A percentile compares a stretch with the other conserved stretches of the same genome.
These are phyloP conservation scores for Zaprionus africanus DNA, from an alignment of 1,140 invertebrate genomes.

Conservation along the genomic window DNA sequence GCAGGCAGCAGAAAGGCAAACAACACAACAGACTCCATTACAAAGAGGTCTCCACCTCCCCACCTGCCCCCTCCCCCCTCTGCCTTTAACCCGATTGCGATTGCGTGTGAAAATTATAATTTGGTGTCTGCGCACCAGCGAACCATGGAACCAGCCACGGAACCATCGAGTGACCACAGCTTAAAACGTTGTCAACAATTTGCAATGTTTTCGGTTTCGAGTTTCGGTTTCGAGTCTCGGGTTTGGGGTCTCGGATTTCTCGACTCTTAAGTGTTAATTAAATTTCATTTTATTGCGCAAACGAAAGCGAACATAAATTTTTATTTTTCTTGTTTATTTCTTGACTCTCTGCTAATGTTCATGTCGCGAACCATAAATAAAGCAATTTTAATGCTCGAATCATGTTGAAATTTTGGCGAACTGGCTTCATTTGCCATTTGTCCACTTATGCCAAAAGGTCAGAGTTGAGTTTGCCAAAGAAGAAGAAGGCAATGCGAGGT, in stretches of 20 bases:
- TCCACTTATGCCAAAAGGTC: constrained; percentile 26
- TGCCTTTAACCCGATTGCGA: constrained; percentile 12
- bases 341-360: not conserved
- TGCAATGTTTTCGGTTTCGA: constrained; percentile 46
- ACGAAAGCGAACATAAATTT: constrained; percentile 46
- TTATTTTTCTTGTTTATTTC: constrained; percentile 15
- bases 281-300: constrained; percentile 71
- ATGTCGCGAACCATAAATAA: constrained; percentile 36
- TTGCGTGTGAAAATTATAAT: constrained; percentile 83
- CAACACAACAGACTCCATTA: constrained; percentile 34
- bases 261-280: constrained; percentile 76
- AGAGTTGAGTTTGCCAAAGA: constrained; percentile 7
- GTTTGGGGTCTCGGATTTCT: not conserved
- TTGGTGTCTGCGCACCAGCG: constrained; percentile 61
- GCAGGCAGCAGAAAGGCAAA: constrained; percentile 10
- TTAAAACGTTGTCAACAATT: constrained; percentile 77
- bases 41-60: constrained; percentile 8
- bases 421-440: constrained; percentile 11
- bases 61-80: too few relatives aligned
- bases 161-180: constrained; percentile 30
- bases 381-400: constrained; percentile 30
- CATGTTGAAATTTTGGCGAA: constrained; percentile 18
- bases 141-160: constrained; percentile 28
- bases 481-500: not conserved
- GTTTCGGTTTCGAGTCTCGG: constrained; percentile 34